Evolutionary conservation across 2,113 vertebrate species (phyloP).

Genomic region (Myotis lucifugus): DNA sequence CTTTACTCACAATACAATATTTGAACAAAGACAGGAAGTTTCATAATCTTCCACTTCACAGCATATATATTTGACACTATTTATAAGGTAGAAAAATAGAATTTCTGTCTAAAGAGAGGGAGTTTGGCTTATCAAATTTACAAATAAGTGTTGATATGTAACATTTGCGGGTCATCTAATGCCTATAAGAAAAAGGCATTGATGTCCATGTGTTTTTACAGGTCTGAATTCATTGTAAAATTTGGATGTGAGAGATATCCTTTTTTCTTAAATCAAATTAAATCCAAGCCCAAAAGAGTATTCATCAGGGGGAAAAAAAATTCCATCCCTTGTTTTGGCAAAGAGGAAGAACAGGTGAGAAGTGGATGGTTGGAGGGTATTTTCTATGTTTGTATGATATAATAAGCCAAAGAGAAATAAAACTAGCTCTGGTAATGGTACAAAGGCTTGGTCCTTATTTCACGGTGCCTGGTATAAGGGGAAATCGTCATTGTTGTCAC

Average conservation of each 20-base stretch:
- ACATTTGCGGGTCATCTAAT: background rate
- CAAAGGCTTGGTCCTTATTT: background rate
- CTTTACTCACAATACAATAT: constrained; percentile 7
- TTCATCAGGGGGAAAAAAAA: background rate
- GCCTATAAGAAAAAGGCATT: background rate
- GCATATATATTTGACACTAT: constrained; percentile 18
- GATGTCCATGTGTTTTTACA: background rate
- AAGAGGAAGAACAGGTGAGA: background rate
- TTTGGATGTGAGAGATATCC: background rate
- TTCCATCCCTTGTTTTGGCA: background rate
- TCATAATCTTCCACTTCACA: constrained; percentile 7
- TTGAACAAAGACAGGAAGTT: constrained; percentile 21
- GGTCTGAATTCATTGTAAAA: background rate
- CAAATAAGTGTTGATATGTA: background rate
- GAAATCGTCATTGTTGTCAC: background rate
- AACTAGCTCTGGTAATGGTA: background rate
- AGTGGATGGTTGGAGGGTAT: background rate
- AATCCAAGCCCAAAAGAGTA: background rate
- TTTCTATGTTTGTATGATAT: background rate
- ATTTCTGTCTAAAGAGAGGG: background rate
- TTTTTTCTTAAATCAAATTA: background rate
- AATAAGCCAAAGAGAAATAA: background rate
- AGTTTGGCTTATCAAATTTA: constrained; percentile 11
- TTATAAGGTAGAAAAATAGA: constrained; percentile 23
- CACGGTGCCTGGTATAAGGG: fast-evolving